Evolutionary conservation across 2,888 invertebrate species (phyloP), one percentile per base, ranked within the genome.

Genomic region (Dioctria linearis): DNA sequence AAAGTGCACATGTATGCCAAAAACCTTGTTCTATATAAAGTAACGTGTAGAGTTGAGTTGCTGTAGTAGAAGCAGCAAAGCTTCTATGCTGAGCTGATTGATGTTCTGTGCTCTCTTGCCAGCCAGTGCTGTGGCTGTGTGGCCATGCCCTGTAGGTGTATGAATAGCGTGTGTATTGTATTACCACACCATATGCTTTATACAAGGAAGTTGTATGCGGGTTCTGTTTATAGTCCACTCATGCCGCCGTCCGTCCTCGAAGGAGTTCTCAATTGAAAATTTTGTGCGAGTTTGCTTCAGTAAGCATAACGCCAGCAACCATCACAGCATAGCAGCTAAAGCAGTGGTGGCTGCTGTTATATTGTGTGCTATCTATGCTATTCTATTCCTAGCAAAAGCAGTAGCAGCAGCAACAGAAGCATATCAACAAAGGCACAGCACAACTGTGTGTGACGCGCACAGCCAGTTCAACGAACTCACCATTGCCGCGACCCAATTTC

Each of bases 401-500:
- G 43, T 43, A 11, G 43, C n/a, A 73, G 39, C 42, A 39, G 51
- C 39, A 25, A 25, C 25, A 25, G 25, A 25, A 25, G 25, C 25
- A 25, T 25, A 25, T 25, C 25, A 25, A 25, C 39, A 39, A 8
- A 63, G n/a, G 39, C 13, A 42, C 13, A 75, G 39, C 13, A 42
- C 13, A 75, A n/a, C 11, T 59, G 73, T 39, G 46, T 63, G 63
- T 61, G 63, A 37, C 46, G 46, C 42, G 76, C 25, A 25, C 85
- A 86, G 86, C 86, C 86, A 88, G 88, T 88, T 88, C 88, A 88
- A 87, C 87, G 88, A 88, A 88, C 88, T 86, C 86, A 86, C 87
- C 88, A 88, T 89, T 88, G 88, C 88, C 88, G 89, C 88, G 88
- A 88, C 88, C 88, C 84, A 89, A 84, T 86, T 88, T 87, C 87